Percentiles rank a stretch among this genome's conserved stretches.
Evolutionary conservation across 2,797 vertebrate species (phyloP).

Genomic region (Coregonus sp.): DNA sequence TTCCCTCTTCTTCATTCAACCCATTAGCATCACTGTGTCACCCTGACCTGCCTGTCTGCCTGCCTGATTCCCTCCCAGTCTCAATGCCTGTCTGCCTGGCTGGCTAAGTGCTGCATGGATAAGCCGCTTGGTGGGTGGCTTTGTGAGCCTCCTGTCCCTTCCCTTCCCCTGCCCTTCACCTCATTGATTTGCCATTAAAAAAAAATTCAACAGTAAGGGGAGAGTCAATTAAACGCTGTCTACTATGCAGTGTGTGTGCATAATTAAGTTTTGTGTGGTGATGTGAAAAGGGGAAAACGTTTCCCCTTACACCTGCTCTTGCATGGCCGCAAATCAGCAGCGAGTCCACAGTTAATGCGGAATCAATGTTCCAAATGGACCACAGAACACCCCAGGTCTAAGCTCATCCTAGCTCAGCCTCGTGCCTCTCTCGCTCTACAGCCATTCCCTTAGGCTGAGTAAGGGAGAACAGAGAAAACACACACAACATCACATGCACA

Average conservation of each 20-base stretch:
- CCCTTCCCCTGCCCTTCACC: slow-evolving; percentile 73
- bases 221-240: slow-evolving; percentile 78
- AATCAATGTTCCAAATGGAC: slow-evolving; percentile 82
- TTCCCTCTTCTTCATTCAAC: slow-evolving; percentile 8
- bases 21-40: slow-evolving; percentile 33
- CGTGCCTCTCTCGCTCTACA: slow-evolving; percentile 21
- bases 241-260: slow-evolving; percentile 64
- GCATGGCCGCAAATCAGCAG: slow-evolving; percentile 67
- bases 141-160: slow-evolving; percentile 56
- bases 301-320: slow-evolving; percentile 68
- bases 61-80: slow-evolving; percentile 36
- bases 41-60: neutral
- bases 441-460: slow-evolving; percentile 59
- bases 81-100: slow-evolving; percentile 10
- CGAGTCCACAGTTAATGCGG: slow-evolving; percentile 73
- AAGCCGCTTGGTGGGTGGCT: slow-evolving; percentile 51
- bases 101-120: slow-evolving; percentile 20
- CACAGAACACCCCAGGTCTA: slow-evolving; percentile 58
- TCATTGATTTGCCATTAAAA: slow-evolving; percentile 85
- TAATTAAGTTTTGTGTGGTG: slow-evolving; percentile 64
- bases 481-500: slow-evolving; percentile 2
- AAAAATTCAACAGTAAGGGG: too few relatives aligned
- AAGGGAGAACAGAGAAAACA: slow-evolving; percentile 47
- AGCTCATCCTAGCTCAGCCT: slow-evolving; percentile 33
- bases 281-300: slow-evolving; percentile 45